phyloP scores from a whole-genome alignment of 30 jellyfish, hydroid and myxozoan genomes.

The Aurelia aurita region DNA sequence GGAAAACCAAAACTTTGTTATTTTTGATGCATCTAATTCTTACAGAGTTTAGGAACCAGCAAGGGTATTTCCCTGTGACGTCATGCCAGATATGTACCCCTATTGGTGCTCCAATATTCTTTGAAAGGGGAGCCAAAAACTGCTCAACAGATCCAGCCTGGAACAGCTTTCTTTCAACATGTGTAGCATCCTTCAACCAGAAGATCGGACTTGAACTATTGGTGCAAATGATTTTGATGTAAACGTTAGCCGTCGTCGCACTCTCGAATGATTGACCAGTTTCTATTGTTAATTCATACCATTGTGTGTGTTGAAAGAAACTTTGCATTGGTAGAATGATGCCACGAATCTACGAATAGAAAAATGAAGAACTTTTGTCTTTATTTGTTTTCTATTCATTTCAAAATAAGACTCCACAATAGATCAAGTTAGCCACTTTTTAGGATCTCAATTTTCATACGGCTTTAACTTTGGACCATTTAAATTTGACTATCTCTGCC shows the following conservation, averaged over 20 bases:
- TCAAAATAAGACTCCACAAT: not conserved
- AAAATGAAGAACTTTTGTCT: not conserved
- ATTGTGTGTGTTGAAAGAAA: conserved; percentile 14
- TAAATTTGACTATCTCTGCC: too few relatives aligned
- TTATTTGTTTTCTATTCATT: not conserved
- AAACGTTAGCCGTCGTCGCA: conserved; percentile 58
- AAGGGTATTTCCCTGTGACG: conserved; percentile 47
- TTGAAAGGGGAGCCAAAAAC: conserved; percentile 29
- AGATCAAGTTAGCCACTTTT: too few relatives aligned
- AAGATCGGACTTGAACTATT: conserved; percentile 34
- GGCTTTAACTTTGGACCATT: too few relatives aligned
- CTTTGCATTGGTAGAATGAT: conserved; percentile 60
- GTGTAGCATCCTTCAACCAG: conserved; percentile 7
- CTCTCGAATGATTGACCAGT: conserved; percentile 14
- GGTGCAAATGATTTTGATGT: conserved; percentile 13
- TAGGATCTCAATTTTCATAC: too few relatives aligned
- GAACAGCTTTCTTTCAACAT: not conserved
- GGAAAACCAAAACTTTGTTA: not conserved
- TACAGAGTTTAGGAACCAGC: conserved; percentile 43
- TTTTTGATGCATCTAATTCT: not conserved
- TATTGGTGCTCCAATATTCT: conserved; percentile 38
- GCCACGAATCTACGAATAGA: conserved; percentile 23
- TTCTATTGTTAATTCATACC: conserved; percentile 43
- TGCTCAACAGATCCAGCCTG: conserved; percentile 12
- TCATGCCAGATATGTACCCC: conserved; percentile 70